phyloP scores from a whole-genome alignment of 2,888 invertebrate species.

The Sympetrum striolatum region DNA sequence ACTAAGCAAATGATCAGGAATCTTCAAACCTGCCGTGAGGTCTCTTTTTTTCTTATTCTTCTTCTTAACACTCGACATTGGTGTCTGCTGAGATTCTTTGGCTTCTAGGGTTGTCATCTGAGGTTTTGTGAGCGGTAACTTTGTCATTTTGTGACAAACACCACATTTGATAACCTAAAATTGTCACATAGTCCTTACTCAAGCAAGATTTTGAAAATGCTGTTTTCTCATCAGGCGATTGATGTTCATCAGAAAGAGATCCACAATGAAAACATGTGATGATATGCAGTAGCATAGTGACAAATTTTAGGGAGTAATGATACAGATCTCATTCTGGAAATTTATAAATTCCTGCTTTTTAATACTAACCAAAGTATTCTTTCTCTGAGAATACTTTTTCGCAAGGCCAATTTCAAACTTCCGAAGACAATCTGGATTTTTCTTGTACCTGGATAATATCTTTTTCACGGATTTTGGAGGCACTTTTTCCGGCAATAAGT shows the following conservation, averaged over 20 bases:
- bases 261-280: too few species aligned
- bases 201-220: too few species aligned
- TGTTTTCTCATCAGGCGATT: too few species aligned
- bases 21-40: background rate
- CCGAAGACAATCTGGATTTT: background rate
- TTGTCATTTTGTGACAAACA: slow-evolving; percentile 1
- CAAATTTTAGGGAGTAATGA: too few species aligned
- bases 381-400: background rate
- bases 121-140: background rate
- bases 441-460: background rate
- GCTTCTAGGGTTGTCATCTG: background rate
- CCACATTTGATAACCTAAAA: slow-evolving; percentile 7
- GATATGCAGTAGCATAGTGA: too few species aligned
- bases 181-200: too few species aligned
- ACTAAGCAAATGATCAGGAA: background rate
- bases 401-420: slow-evolving; percentile 27
- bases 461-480: background rate
- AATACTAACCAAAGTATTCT: slow-evolving; percentile 13
- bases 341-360: background rate
- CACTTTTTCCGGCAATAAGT: background rate
- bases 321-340: too few species aligned
- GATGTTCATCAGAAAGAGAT: too few species aligned
- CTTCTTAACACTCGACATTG: background rate
- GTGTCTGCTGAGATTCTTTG: background rate
- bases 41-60: slow-evolving; percentile 6